Conservation (phyloP, 1,140 invertebrate species). For the Samia ricini region DNA sequence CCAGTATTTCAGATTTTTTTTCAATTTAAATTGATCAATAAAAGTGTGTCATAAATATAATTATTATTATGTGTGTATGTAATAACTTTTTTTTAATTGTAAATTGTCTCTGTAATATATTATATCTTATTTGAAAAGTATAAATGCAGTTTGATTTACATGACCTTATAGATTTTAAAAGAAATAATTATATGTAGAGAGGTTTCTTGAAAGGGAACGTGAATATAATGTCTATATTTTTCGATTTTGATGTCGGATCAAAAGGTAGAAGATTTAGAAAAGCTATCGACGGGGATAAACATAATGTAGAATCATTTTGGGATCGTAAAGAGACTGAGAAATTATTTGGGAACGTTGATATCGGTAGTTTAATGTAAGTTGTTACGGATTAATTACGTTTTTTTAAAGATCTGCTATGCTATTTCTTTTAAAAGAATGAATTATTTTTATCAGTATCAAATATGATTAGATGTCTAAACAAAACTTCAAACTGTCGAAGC, state of each 20-base stretch:
- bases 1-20: slow-evolving; percentile 40
- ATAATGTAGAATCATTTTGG: slow-evolving; percentile 45
- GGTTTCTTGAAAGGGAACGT: slow-evolving; percentile 1
- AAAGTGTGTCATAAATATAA: no score
- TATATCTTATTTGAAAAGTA: slow-evolving; percentile 44
- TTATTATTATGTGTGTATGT: slow-evolving; percentile 10
- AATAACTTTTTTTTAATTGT: slow-evolving; percentile 36
- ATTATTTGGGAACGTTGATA: slow-evolving; percentile 46
- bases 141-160: slow-evolving; percentile 37
- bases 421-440: no score
- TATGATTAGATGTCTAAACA: no score
- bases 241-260: slow-evolving; percentile 51
- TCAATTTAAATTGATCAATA: no score
- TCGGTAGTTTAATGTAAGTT: slow-evolving; percentile 59
- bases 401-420: neutral
- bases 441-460: no score
- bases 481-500: no score
- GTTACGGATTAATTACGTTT: neutral
- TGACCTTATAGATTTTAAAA: slow-evolving; percentile 36
- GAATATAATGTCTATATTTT: slow-evolving; percentile 64
- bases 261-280: slow-evolving; percentile 54
- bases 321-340: slow-evolving; percentile 29
- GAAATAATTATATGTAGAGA: neutral
- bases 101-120: slow-evolving; percentile 67
- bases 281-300: slow-evolving; percentile 56